Conservation (phyloP, 2,797 vertebrate genomes). For the Pterois miles region DNA sequence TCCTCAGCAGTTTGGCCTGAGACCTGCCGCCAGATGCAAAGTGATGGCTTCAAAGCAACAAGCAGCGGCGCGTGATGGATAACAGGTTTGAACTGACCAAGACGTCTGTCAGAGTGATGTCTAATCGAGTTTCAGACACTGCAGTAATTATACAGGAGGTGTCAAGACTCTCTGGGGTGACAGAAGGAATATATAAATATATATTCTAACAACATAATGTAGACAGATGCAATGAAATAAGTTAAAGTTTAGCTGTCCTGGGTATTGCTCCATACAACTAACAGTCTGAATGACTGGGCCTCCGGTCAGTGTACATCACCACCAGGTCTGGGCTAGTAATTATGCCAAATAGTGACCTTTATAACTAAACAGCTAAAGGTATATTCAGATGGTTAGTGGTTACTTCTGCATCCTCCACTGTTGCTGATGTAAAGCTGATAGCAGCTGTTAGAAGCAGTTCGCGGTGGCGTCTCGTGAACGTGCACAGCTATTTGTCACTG, state of each 20-base stretch:
- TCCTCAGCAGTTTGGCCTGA: conserved; percentile 13
- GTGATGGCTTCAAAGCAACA: conserved; percentile 13
- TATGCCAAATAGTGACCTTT: no score
- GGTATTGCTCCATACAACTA: no score
- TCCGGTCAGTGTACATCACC: no score
- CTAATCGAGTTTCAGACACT: conserved; percentile 21
- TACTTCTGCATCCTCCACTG: no score
- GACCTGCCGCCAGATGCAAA: conserved; percentile 9
- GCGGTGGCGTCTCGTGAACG: not conserved
- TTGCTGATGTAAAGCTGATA: no score
- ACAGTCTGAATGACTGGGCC: no score
- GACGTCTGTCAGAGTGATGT: conserved; percentile 21
- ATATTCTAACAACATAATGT: no score
- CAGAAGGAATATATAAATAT: no score
- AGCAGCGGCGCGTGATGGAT: conserved; percentile 16
- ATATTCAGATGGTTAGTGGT: not conserved
- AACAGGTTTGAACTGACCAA: conserved; percentile 25
- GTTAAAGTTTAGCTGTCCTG: not conserved
- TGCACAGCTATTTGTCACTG: no score
- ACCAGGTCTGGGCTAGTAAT: no score
- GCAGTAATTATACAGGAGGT: conserved; percentile 12
- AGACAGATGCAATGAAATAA: not conserved
- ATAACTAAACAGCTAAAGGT: no score
- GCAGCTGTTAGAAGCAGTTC: not conserved
- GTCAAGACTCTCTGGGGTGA: not conserved